Evolutionary conservation across 2,113 vertebrate genomes (phyloP), one percentile per base, ranked within the genome.

Genomic region (Corythoichthys intestinalis): DNA sequence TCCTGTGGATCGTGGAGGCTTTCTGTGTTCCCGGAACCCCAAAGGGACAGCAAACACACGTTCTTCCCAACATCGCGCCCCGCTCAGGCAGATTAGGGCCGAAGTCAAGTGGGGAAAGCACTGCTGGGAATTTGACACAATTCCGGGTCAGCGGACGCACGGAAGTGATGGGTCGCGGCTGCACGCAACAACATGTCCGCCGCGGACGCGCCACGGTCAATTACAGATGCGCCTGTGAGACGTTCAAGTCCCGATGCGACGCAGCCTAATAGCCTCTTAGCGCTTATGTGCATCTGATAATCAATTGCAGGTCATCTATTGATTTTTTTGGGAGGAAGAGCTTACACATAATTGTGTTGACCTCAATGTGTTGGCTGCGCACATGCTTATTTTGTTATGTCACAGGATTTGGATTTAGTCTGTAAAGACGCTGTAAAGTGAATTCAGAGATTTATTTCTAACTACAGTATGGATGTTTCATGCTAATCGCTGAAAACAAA

Each of bases 321-420:
- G 50, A 52, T 52, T 52, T n/a, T 52, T 8, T 44, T 8, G 20
- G 20, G 20, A 2, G 50, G 50, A n/a, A n/a, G 50, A n/a, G 17
- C 15, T 6, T 4, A 52, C 4, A 52, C 15, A 52, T 15, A n/a
- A 17, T 52, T 72, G 67, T 64, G 48, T 65, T 69, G 72, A 75
- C 60, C 9, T 37, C 56, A 68, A 59, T 79, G 81, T 84, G 20
- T 78, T 72, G 73, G 81, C 68, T 78, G 71, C 67, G 75, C 59
- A 5, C 70, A 67, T 52, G 15, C 15, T 52, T 44, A 44, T 44
- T 44, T 44, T 69, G 79, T 87, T 85, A 85, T 71, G 78, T 87
- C 83, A 81, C 65, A 79, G 85, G 86, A 82, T 87, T 88, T 86
- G 72, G 0, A 58, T 60, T 60, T 60, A 37, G 37, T 60, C 37